Base-by-base conservation (phyloP, 2,797 vertebrate genomes). In the Sebastes taczanowskii region DNA sequence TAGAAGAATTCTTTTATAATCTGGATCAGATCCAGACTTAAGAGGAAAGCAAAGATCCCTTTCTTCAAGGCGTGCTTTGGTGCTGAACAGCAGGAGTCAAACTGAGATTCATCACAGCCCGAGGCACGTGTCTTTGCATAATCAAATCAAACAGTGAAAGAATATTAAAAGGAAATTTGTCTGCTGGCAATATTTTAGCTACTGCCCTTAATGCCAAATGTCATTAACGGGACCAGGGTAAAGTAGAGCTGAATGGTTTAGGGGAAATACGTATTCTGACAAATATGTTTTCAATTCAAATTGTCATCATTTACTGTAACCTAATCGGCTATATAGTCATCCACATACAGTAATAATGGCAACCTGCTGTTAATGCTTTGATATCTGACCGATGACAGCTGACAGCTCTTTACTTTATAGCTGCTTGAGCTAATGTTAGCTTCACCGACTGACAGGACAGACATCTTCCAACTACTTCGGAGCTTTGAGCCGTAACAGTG, bases 1-100 rank as follows among this genome's bases (percentile, higher is more conserved):
- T 78, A 86, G 38, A 49, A 49, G 35, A 70, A 60, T 70, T 72
- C 29, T 68, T 78, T 64, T 14, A 74, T 56, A 59, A 2, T 56
- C 25, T 22, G 32, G 64, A 80, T 77, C 23, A 13, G 71, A 80
- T 77, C 64, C 71, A 71, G 9, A 74, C 46, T 8, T 27, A 22
- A 65, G 65, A 52, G 38, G 35, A 62, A 66, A 18, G 23, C 38
- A 62, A 74, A 55, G 32, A 64, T 46, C 16, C 20, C 11, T 60
- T 64, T 84, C 68, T 72, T 75, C 52, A 73, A 8, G 7, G 7
- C 38, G 3, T 25, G 72, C 46, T 80, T 53, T 69, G 32, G 63
- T 22, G 42, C 68, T 52, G 52, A 75, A 62, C 30, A 73, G 74
- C 61, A 74, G 55, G 9, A 67, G 75, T 46, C 30, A 61, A 64